Conservation (phyloP, 2,113 vertebrate species). For the Alligator sinensis region DNA sequence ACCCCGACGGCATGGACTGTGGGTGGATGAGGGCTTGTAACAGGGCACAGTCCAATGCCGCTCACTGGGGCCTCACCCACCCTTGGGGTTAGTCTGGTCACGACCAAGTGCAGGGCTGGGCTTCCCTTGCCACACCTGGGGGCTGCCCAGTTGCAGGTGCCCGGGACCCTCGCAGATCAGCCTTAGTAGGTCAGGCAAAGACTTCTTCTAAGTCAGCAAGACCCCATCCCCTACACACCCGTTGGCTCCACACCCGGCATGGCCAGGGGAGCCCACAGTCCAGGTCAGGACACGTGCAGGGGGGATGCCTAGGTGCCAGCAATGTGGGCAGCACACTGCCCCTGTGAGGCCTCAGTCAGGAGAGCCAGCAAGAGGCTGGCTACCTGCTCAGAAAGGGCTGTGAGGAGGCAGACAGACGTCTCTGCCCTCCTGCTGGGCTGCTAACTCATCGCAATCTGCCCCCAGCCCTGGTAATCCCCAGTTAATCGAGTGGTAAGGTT, state of each 20-base stretch:
- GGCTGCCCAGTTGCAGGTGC: background rate
- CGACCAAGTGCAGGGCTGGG: background rate
- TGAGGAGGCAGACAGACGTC: background rate
- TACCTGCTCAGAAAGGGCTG: background rate
- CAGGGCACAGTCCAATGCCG: background rate
- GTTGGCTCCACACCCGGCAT: background rate
- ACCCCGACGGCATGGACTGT: no score
- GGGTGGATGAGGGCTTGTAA: background rate
- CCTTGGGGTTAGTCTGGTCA: background rate
- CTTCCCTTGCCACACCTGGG: background rate
- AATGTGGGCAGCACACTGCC: background rate
- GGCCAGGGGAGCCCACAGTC: background rate
- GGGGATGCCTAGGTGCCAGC: background rate
- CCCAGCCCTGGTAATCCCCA: conserved; percentile 48
- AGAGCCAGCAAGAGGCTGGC: background rate
- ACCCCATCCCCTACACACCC: no score
- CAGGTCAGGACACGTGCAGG: background rate
- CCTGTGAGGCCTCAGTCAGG: background rate
- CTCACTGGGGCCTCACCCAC: background rate
- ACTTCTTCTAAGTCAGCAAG: no score
- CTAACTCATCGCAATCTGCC: conserved; percentile 66
- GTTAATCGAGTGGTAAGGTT: conserved; percentile 36
- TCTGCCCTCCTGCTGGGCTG: background rate
- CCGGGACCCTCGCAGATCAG: no score
- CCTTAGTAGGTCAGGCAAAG: background rate